Evolutionary conservation across 1,140 invertebrate species (phyloP), one percentile per base, ranked within the genome.

Genomic region (Orchestia grillus): DNA sequence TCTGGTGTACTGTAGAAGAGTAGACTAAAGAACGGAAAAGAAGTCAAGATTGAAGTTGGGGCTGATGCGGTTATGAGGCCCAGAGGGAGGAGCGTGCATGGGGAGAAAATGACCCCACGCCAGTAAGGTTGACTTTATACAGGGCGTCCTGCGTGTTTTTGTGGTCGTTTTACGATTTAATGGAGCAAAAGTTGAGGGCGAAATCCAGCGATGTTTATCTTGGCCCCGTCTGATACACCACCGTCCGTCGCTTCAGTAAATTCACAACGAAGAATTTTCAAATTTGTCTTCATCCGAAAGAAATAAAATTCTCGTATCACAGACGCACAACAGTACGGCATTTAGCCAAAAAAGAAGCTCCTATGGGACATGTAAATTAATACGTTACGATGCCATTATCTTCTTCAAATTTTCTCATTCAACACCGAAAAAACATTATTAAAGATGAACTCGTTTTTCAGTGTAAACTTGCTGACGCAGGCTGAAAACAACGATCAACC

Each of bases 71-170:
- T 94, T 94, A 94, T 91, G 41, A 44, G 88, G 19, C 41, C 88
- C 11, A 42, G 42, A 44, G 88, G 88, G 88, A 42, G 44, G 44
- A 44, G 88, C 88, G 15, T 11, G 88, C 44, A 44, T 47, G 44
- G 90, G 92, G 44, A 94, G 92, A 94, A 94, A 45, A 94, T 94
- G 92, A 94, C 92, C 92, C 44, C 44, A 94, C 92, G 92, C 92
- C 92, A 45, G 44, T 94, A 94, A 94, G 92, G 92, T 94, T 94
- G 92, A 94, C 92, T 94, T 94, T 94, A 94, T 94, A 45, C 92
- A 42, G 44, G 92, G 92, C 92, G 92, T 94, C 92, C 43, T 94
- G 43, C 92, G 43, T 94, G 92, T 94, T 94, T 94, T 94, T 94
- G 92, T 47, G 92, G 92, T 45, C 92, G 92, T 94, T 94, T 94